Conservation (phyloP, 2,888 invertebrate species). For the Drosophila maculinotata region DNA sequence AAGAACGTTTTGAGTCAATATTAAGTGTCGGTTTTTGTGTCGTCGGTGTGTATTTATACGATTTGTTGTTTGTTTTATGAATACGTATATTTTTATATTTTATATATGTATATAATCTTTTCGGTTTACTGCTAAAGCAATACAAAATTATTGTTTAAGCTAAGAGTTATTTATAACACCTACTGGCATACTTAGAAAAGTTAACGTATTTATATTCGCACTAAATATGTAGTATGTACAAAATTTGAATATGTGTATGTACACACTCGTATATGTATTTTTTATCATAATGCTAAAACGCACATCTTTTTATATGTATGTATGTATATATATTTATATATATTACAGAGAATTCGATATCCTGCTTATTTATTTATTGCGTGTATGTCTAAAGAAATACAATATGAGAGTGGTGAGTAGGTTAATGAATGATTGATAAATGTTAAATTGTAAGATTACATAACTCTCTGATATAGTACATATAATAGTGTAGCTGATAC, state of each 20-base stretch:
- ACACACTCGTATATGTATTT: constrained; percentile 22
- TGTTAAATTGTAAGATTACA: constrained; percentile 31
- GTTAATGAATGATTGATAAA: constrained; percentile 22
- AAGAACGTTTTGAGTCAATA: too few species aligned
- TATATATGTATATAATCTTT: constrained; percentile 39
- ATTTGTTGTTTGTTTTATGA: constrained; percentile 30
- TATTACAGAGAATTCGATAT: constrained; percentile 34
- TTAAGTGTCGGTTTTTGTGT: too few species aligned
- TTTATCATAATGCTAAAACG: constrained; percentile 69
- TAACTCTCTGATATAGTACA: constrained; percentile 38
- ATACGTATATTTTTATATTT: constrained; percentile 44
- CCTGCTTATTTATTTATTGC: constrained; percentile 25
- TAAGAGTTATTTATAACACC: constrained; percentile 51
- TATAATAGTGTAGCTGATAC: constrained; percentile 25
- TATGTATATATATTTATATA: constrained; percentile 2
- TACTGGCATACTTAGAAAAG: constrained; percentile 51
- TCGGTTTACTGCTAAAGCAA: constrained; percentile 64
- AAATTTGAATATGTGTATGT: constrained; percentile 34
- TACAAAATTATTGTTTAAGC: constrained; percentile 62
- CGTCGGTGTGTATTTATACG: too few species aligned
- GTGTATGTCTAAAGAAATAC: constrained; percentile 36
- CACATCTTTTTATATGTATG: constrained; percentile 43
- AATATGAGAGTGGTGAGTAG: constrained; percentile 39
- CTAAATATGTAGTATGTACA: constrained; percentile 62
- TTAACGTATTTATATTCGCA: constrained; percentile 39